Conservation (phyloP, 2,113 vertebrate genomes). For the Nyctibius bracteatus region DNA sequence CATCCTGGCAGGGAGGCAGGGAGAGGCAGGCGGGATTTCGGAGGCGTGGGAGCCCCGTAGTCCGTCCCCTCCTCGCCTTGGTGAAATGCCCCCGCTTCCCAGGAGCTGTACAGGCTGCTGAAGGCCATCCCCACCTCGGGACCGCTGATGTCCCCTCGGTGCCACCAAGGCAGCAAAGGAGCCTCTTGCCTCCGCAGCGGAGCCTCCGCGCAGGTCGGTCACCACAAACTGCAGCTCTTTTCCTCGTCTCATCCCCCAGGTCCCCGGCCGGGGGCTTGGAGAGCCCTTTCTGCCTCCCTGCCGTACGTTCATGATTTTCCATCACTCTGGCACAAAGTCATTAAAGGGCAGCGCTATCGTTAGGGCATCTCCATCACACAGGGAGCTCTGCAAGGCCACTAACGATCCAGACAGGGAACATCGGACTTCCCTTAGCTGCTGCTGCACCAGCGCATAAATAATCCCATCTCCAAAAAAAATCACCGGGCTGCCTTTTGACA, state of each 20-base stretch:
- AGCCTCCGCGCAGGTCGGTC: rapidly evolving
- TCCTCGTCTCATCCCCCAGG: rapidly evolving
- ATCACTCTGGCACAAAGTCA: constrained; percentile 34
- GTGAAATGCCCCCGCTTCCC: background rate
- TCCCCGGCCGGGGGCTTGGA: background rate
- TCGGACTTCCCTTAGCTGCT: background rate
- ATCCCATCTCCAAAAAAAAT: background rate
- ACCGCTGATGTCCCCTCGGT: rapidly evolving
- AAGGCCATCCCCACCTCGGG: background rate
- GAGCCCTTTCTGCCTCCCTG: background rate
- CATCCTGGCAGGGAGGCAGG: background rate
- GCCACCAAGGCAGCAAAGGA: background rate
- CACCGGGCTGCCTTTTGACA: background rate
- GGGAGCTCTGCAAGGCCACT: constrained; percentile 38
- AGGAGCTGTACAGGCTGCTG: background rate
- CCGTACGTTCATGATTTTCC: background rate
- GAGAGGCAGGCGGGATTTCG: rapidly evolving
- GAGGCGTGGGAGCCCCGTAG: rapidly evolving
- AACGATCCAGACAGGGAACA: constrained; percentile 40
- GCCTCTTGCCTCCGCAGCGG: background rate
- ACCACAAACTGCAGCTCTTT: rapidly evolving
- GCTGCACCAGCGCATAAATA: background rate
- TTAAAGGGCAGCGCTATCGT: constrained; percentile 34
- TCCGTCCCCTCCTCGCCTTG: background rate
- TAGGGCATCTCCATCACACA: constrained; percentile 39